Evolutionary conservation across 2,888 invertebrate species (phyloP), one percentile per base, ranked within the genome.

Genomic region (Hypselothyrea guttata): DNA sequence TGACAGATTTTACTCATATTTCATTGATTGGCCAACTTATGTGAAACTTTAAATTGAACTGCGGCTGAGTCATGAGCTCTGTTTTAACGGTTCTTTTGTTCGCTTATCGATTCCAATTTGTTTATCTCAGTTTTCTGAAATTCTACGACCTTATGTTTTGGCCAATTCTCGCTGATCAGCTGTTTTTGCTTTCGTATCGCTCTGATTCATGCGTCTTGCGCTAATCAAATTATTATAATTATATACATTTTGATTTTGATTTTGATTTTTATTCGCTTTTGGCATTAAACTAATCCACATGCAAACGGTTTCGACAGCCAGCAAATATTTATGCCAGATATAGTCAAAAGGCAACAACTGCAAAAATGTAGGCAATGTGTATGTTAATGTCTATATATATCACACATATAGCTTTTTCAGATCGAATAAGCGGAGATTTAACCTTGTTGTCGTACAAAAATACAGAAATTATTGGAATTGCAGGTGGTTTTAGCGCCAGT

Each of bases 361-460:
- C 11, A 31, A 46, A 48, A 42, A 47, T 44, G 34, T 45, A 53
- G 54, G 27, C 31, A 31, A 27, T 45, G 34, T 40, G 44, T 40
- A 13, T 34, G 18, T 31, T 16, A 12, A 8, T 13, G 15, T 4
- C n/a, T 35, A 31, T 7, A 22, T 57, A 30, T 52, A 58, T 49
- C 7, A 30, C 7, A 30, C 9, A 9, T n/a, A 31, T 58, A 64
- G n/a, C n/a, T n/a, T n/a, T n/a, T 47, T 53, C 53, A 47, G 58
- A 48, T 49, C 51, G 42, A 5, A 5, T 7, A 44, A 44, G 47
- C 30, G 31, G 56, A 53, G 51, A 35, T 55, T 63, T 66, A 63
- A 66, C 77, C 81, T 81, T 81, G 67, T 52, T 12, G 48, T 34
- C 9, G 28, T 44, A 47, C 57, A 61, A 52, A 44, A 52, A 35